Conservation (phyloP, 2,113 vertebrate species). For the Misgurnus anguillicaudatus region DNA sequence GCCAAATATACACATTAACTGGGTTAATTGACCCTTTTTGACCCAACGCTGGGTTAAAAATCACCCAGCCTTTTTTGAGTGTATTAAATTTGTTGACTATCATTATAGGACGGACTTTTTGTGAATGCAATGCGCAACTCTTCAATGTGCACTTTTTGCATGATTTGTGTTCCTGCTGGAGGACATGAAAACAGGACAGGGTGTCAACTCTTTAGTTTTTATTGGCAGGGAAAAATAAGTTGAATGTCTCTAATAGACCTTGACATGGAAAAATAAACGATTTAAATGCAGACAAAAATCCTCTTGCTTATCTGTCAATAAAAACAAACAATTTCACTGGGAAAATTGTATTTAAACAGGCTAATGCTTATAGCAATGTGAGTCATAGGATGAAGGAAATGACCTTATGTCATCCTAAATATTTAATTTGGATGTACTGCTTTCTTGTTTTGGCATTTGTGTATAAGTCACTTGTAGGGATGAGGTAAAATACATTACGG, state of each 20-base stretch:
- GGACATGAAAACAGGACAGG: background rate
- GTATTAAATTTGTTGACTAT: background rate
- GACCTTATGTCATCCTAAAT: conserved; percentile 50
- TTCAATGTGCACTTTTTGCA: background rate
- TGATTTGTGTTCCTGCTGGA: background rate
- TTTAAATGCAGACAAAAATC: conserved; percentile 55
- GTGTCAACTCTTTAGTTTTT: conserved; percentile 42
- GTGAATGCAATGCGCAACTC: background rate
- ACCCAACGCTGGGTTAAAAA: too few relatives aligned
- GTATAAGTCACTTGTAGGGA: conserved; percentile 28
- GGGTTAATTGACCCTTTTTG: too few relatives aligned
- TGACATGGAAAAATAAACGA: conserved; percentile 66
- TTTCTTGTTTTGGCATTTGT: conserved; percentile 33
- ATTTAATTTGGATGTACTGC: conserved; percentile 63
- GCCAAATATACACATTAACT: too few relatives aligned
- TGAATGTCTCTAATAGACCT: conserved; percentile 31
- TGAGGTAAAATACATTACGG: conserved; percentile 34
- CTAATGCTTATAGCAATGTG: conserved; percentile 6
- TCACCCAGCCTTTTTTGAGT: too few relatives aligned
- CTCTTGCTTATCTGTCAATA: conserved; percentile 51
- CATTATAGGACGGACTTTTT: background rate
- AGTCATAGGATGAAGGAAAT: conserved; percentile 40
- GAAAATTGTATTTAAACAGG: conserved; percentile 35
- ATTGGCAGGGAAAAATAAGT: conserved; percentile 41
- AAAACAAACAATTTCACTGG: conserved; percentile 44